These are phyloP conservation scores for Halcyon senegalensis DNA, from an alignment of 2,113 vertebrate genomes.

Conservation along the genomic window DNA sequence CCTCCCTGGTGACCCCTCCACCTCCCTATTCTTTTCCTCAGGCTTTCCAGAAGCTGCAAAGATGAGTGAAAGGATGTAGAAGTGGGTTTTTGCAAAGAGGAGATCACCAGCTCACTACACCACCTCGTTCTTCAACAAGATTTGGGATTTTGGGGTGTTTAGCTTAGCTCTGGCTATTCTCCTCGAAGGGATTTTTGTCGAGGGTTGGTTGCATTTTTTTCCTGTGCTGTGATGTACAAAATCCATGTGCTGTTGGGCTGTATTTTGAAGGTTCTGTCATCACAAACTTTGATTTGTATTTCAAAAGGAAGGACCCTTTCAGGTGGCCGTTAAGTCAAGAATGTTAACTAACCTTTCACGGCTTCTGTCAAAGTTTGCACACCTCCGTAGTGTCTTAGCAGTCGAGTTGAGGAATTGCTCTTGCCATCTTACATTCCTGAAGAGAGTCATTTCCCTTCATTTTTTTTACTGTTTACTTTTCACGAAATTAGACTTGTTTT, in stretches of 20 bases:
- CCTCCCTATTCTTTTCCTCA: neutral
- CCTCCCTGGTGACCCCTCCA: no score
- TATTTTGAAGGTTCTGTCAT: neutral
- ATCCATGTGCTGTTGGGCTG: rapidly evolving
- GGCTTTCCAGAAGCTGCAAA: neutral
- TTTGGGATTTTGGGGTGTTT: neutral
- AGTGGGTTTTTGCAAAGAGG: neutral
- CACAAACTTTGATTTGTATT: neutral
- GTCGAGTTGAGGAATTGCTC: neutral
- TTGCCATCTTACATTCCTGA: neutral
- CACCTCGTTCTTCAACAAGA: neutral
- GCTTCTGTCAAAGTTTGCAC: neutral
- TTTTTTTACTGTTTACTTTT: neutral
- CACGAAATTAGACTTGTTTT: neutral
- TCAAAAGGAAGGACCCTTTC: neutral
- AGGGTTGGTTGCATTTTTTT: neutral
- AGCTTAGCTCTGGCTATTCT: neutral
- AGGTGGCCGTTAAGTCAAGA: neutral
- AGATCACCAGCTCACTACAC: neutral
- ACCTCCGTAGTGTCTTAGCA: neutral
- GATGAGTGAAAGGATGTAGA: neutral
- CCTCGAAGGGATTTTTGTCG: neutral
- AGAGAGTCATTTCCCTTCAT: neutral
- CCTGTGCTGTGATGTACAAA: neutral
- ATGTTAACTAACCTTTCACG: neutral